Percentiles rank a stretch among this genome's conserved stretches.
phyloP scores from a whole-genome alignment of 2,888 invertebrate species.

The Dasysyrphus tricinctus region DNA sequence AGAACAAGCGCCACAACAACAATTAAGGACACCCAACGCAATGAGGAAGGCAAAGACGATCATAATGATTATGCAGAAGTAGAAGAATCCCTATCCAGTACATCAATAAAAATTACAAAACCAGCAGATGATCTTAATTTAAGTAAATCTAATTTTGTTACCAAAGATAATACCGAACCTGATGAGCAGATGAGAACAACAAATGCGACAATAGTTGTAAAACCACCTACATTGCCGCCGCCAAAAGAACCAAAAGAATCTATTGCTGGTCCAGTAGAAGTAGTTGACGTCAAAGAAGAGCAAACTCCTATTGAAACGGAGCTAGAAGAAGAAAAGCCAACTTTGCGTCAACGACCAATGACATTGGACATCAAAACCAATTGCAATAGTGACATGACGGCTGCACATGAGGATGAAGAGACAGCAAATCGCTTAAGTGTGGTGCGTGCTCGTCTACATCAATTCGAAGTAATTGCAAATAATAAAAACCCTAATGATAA shows the following conservation, averaged over 20 bases:
- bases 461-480: constrained; percentile 79
- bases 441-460: constrained; percentile 80
- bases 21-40: constrained; percentile 1
- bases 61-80: constrained; percentile 60
- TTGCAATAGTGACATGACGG: constrained; percentile 61
- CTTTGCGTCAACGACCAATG: constrained; percentile 58
- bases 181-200: constrained; percentile 77
- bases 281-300: constrained; percentile 38
- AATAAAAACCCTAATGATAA: constrained; percentile 76
- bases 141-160: constrained; percentile 79
- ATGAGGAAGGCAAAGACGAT: constrained; percentile 26
- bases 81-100: constrained; percentile 59
- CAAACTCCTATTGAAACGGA: background rate
- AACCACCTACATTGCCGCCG: constrained; percentile 56
- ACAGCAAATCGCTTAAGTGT: constrained; percentile 78
- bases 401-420: constrained; percentile 74
- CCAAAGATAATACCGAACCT: constrained; percentile 80
- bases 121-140: constrained; percentile 75
- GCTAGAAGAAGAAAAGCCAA: constrained; percentile 40
- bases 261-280: constrained; percentile 51
- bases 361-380: constrained; percentile 63
- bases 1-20: background rate
- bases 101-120: constrained; percentile 51
- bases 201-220: constrained; percentile 71
- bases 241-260: constrained; percentile 44